These are phyloP conservation scores for Callocephalon fimbriatum DNA, from an alignment of 2,113 vertebrate genomes.

Conservation along the genomic window DNA sequence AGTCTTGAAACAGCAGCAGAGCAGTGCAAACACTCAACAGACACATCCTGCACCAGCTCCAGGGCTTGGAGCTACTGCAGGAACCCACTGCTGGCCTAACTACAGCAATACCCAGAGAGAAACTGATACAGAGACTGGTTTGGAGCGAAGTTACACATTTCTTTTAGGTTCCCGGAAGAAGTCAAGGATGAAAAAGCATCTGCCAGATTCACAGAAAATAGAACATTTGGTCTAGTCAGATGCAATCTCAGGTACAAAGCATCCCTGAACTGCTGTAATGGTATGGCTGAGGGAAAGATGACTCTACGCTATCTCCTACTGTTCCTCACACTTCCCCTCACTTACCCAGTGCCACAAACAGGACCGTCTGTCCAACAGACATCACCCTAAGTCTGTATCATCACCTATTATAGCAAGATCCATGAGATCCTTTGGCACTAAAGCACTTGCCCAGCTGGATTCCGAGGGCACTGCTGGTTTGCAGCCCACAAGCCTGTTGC, in stretches of 20 bases:
- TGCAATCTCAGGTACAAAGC: constrained; percentile 13
- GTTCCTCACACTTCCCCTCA: background rate
- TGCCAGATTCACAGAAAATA: background rate
- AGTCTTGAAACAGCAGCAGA: background rate
- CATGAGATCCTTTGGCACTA: background rate
- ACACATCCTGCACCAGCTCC: background rate
- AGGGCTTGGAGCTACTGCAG: background rate
- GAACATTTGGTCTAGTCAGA: background rate
- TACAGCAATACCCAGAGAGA: background rate
- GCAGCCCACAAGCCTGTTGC: background rate
- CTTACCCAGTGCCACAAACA: background rate
- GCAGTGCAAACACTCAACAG: background rate
- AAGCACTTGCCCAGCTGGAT: background rate
- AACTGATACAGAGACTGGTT: background rate
- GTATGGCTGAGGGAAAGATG: background rate
- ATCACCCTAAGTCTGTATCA: background rate
- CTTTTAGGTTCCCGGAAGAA: constrained; percentile 4
- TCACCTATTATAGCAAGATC: background rate
- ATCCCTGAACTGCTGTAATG: background rate
- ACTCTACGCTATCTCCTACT: background rate
- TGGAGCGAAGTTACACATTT: background rate
- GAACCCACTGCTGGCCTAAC: background rate
- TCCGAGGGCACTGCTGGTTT: background rate
- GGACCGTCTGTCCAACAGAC: background rate
- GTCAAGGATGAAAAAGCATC: constrained; percentile 35